These are phyloP conservation scores for Serripes groenlandicus DNA, from an alignment of 2,888 invertebrate genomes.

Conservation along the genomic window DNA sequence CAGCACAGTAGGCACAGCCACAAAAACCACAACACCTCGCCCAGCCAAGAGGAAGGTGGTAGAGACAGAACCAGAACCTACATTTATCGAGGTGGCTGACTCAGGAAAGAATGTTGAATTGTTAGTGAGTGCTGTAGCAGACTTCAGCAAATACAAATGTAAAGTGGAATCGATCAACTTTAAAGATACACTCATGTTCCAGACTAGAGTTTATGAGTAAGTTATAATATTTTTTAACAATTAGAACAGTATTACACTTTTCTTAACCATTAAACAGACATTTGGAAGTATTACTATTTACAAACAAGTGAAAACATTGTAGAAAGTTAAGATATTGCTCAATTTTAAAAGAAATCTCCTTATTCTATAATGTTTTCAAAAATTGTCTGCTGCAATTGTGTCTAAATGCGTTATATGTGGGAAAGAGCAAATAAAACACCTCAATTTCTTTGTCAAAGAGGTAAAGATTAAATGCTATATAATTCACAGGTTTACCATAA, in stretches of 20 bases:
- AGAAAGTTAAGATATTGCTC: no score
- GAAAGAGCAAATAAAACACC: no score
- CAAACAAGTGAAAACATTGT: no score
- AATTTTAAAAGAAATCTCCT: no score
- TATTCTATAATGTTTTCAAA: no score
- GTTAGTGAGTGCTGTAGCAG: slow-evolving; percentile 83
- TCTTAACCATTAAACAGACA: no score
- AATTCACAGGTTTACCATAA: slow-evolving; percentile 77
- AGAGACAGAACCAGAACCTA: slow-evolving; percentile 86
- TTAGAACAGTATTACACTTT: no score
- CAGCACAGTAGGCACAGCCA: slow-evolving; percentile 46
- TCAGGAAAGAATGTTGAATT: slow-evolving; percentile 81
- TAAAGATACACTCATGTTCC: slow-evolving; percentile 86
- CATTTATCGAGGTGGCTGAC: slow-evolving; percentile 82
- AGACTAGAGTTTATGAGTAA: slow-evolving; percentile 86
- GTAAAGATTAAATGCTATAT: neutral
- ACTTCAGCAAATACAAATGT: slow-evolving; percentile 84
- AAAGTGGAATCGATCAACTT: slow-evolving; percentile 83
- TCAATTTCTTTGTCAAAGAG: neutral
- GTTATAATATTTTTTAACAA: slow-evolving; percentile 59
- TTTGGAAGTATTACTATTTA: no score
- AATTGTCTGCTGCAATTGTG: no score
- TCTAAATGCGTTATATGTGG: no score
- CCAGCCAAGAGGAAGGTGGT: slow-evolving; percentile 85
- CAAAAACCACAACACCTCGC: slow-evolving; percentile 69